These are phyloP conservation scores for Setophaga coronata DNA, from an alignment of 2,113 vertebrate species.

Conservation along the genomic window DNA sequence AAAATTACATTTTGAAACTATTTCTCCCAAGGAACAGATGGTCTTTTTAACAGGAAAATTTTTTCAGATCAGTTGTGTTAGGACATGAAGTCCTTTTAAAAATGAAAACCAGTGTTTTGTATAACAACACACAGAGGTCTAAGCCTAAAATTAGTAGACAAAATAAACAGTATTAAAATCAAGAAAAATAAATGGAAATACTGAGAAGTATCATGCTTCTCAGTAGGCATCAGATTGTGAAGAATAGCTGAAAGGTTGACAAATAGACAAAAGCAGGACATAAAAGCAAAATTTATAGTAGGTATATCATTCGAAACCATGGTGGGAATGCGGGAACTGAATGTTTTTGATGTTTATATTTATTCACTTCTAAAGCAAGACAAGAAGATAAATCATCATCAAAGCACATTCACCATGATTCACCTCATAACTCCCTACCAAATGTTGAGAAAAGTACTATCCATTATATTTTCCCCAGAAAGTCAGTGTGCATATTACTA, in stretches of 20 bases:
- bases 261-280: not conserved
- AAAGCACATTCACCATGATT: not conserved
- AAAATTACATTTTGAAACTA: not conserved
- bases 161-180: not conserved
- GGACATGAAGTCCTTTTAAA: not conserved
- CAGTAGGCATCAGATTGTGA: not conserved
- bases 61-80: not conserved
- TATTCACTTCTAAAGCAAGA: not conserved
- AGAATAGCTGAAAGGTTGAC: not conserved
- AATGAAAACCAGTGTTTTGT: accelerated
- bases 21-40: not conserved
- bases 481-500: not conserved
- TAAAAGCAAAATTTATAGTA: not conserved
- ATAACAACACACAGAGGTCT: not conserved
- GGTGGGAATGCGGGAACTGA: not conserved
- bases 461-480: not conserved
- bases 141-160: not conserved
- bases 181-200: not conserved
- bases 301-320: not conserved
- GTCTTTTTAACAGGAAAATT: not conserved
- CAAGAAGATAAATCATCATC: not conserved
- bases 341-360: not conserved
- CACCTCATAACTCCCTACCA: accelerated
- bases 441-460: not conserved
- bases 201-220: not conserved